Evolutionary conservation across 2,113 vertebrate species (phyloP).

Genomic region (Nicator chloris): DNA sequence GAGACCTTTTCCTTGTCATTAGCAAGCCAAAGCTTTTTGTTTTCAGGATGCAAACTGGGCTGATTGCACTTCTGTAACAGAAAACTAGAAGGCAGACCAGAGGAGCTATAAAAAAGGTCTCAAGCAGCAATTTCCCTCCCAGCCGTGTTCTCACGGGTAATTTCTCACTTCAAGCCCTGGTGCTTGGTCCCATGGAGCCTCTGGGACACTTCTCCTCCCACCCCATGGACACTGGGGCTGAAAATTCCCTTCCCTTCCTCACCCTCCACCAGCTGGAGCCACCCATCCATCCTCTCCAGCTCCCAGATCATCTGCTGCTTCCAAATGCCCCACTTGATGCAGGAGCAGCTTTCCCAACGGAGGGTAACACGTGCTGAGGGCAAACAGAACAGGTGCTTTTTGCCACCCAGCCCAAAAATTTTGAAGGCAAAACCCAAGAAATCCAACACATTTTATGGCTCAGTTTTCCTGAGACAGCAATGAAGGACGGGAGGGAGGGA

Average conservation of each 20-base stretch:
- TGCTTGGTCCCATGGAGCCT: not conserved
- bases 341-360: not conserved
- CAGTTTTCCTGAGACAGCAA: not conserved
- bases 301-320: not conserved
- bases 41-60: not conserved
- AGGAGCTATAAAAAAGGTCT: not conserved
- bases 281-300: not conserved
- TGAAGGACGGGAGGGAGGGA: not conserved
- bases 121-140: not conserved
- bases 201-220: not conserved
- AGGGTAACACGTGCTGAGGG: not conserved
- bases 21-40: not conserved
- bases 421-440: not conserved
- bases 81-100: not conserved
- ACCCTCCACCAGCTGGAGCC: not conserved
- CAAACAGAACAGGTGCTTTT: not conserved
- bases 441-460: not conserved
- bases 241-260: not conserved
- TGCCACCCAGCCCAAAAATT: not conserved
- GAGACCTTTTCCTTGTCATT: not conserved
- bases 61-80: not conserved
- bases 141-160: not conserved
- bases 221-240: rapidly evolving
- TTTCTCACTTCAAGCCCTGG: not conserved
- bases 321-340: not conserved